Base-by-base conservation (phyloP, 2,888 invertebrate species). In the Acronicta leporina region DNA sequence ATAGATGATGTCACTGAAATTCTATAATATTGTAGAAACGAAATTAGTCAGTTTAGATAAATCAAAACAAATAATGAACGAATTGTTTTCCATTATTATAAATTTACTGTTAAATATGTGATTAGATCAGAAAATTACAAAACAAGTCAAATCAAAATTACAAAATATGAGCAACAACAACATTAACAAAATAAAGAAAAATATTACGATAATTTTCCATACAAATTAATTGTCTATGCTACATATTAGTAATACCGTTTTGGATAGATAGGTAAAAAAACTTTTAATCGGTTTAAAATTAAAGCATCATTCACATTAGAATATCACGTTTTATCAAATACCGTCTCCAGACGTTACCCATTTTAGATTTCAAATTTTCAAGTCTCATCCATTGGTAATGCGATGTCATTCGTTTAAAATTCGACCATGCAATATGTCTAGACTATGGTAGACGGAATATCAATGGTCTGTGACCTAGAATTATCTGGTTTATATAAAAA, bases 341-440 rank as follows among this genome's bases (percentile, higher is more conserved):
- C 77, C 65, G 83, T 87, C 72, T 81, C 83, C 89, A 94, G 92
- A 91, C 93, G 84, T 77, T 80, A 73, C 75, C 92, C 92, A 79
- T 82, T 94, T 94, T 92, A 91, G 89, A 82, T 92, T 92, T 91
- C 79, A 92, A 92, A 94, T 93, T 89, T 86, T 80, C 71, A 76
- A 80, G 84, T 78, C 93, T 93, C 94, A 94, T 94, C 91, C 94
- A 94, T 94, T 89, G 78, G 87, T 92, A 91, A 91, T 89, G 82
- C 82, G 87, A 90, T 87, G 90, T 85, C 86, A 91, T 90, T 91
- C 90, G 79, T 88, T 93, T 92, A 87, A 91, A 92, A 92, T 94
- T 94, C 90, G 94, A 92, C 92, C 92, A 92, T 94, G 94, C 94
- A 94, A 92, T 93, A 92, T 89, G 92, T 94, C 94, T 93, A 92